A percentile compares a stretch with the other conserved stretches of the same genome.
phyloP scores from a whole-genome alignment of 2,888 invertebrate genomes.

The Mythimna albipuncta region DNA sequence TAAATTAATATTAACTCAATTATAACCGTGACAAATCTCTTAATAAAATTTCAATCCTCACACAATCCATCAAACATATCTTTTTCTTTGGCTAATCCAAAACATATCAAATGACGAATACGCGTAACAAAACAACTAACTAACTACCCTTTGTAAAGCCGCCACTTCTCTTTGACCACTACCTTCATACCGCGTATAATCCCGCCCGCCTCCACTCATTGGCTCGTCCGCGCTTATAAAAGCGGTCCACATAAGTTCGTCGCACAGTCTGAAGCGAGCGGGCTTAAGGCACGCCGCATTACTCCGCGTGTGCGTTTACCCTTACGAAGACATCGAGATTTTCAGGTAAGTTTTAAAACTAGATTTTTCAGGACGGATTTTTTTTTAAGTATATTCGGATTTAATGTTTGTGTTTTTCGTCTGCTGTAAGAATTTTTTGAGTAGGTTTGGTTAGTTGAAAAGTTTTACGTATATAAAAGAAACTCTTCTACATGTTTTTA shows the following conservation, averaged over 20 bases:
- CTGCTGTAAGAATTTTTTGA: background rate
- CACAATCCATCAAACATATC: no score
- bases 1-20: no score
- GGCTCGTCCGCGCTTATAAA: constrained; percentile 58
- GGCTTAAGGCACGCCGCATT: constrained; percentile 54
- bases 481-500: background rate
- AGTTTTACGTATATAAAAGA: background rate
- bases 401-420: background rate
- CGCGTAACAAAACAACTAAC: background rate
- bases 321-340: constrained; percentile 50
- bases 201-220: constrained; percentile 60
- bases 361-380: constrained; percentile 7
- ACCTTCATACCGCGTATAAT: constrained; percentile 29
- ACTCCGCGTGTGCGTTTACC: constrained; percentile 46
- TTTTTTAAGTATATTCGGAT: background rate
- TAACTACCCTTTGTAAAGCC: background rate
- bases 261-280: constrained; percentile 57
- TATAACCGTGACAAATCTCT: no score
- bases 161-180: constrained; percentile 44
- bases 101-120: background rate
- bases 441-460: background rate
- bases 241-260: constrained; percentile 31
- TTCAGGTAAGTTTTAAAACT: constrained; percentile 61
- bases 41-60: no score
- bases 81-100: background rate